Conservation (phyloP, 2,888 invertebrate genomes). For the Nomada flava region DNA sequence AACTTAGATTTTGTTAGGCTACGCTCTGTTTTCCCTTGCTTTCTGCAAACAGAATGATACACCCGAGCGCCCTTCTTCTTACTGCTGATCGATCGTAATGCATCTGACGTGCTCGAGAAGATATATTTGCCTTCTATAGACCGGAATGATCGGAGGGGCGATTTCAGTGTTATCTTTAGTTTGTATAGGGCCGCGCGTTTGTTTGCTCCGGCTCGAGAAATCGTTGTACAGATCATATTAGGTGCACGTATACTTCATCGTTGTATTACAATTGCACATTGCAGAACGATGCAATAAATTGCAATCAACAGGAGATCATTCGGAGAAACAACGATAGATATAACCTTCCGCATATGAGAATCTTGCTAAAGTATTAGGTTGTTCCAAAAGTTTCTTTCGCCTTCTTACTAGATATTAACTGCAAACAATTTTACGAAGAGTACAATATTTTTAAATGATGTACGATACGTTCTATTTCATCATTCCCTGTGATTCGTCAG, state of each 20-base stretch:
- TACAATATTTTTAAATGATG: too few relatives aligned
- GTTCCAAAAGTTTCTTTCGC: too few relatives aligned
- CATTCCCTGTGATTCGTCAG: too few relatives aligned
- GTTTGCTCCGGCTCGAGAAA: not conserved
- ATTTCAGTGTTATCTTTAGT: not conserved
- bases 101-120: not conserved
- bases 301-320: too few relatives aligned
- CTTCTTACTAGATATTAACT: too few relatives aligned
- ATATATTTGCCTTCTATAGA: slow-evolving; percentile 11
- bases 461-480: too few relatives aligned
- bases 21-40: slow-evolving; percentile 17
- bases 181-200: not conserved
- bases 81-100: slow-evolving; percentile 22
- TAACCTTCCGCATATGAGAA: too few relatives aligned
- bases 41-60: slow-evolving; percentile 33
- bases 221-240: not conserved
- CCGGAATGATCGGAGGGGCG: slow-evolving; percentile 1
- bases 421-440: too few relatives aligned
- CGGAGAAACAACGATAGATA: too few relatives aligned
- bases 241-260: not conserved
- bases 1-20: slow-evolving; percentile 47
- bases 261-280: too few relatives aligned
- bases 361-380: too few relatives aligned
- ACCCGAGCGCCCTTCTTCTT: slow-evolving; percentile 3
- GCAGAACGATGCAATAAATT: too few relatives aligned